Percentiles rank a stretch among this genome's conserved stretches.
Conservation (phyloP, 2,797 vertebrate species). For the Peromyscus nudipes region DNA sequence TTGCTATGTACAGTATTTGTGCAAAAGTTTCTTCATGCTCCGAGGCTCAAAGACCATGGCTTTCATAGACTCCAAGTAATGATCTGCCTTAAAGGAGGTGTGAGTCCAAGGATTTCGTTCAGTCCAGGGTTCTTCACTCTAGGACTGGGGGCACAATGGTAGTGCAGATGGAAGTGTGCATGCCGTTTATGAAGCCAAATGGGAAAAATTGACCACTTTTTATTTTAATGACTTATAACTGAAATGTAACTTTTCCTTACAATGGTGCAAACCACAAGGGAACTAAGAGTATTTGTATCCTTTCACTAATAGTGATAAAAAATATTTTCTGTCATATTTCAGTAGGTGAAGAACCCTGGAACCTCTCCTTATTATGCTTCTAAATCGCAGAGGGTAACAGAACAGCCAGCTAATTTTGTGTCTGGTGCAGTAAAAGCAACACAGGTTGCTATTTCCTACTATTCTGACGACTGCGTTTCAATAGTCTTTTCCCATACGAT, state of each 20-base stretch:
- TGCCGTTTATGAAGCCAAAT: background rate
- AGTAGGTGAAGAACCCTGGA: background rate
- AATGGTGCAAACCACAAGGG: background rate
- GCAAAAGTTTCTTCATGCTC: background rate
- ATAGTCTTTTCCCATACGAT: background rate
- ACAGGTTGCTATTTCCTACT: background rate
- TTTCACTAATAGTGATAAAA: background rate
- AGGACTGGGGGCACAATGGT: background rate
- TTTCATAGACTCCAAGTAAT: background rate
- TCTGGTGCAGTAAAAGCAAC: background rate
- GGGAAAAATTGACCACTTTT: too few relatives aligned
- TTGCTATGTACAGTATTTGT: background rate
- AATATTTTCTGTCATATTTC: conserved; percentile 15
- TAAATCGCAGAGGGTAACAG: background rate
- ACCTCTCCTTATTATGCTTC: background rate
- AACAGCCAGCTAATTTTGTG: background rate
- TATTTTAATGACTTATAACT: background rate
- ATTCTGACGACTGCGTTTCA: conserved; percentile 33
- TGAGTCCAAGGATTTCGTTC: background rate
- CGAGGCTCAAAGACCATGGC: background rate
- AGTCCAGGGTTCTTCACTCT: background rate
- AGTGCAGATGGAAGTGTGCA: background rate
- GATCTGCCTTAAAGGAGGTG: background rate
- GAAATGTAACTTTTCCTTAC: conserved; percentile 44
- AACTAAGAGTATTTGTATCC: background rate